phyloP scores from a whole-genome alignment of 2,888 invertebrate genomes.

The Meandrusa payeni region DNA sequence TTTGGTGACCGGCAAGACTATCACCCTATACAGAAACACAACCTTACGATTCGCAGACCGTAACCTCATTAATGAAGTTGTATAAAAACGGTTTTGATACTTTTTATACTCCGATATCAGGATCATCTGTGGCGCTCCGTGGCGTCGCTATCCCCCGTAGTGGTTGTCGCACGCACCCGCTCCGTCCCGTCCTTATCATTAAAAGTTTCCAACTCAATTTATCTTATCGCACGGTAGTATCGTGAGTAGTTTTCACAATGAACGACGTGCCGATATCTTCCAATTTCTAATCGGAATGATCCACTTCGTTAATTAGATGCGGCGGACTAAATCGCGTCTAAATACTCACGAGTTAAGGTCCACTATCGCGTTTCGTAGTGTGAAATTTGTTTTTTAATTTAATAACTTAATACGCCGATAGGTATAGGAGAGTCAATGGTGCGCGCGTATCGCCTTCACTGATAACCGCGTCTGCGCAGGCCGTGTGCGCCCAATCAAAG shows the following conservation, averaged over 20 bases:
- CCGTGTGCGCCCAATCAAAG: constrained; percentile 77
- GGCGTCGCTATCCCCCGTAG: neutral
- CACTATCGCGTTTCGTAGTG: constrained; percentile 36
- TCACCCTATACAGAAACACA: constrained; percentile 83
- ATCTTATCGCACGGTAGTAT: constrained; percentile 76
- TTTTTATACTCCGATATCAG: constrained; percentile 13
- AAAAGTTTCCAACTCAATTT: constrained; percentile 69
- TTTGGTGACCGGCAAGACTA: constrained; percentile 82
- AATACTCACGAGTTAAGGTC: constrained; percentile 39
- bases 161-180: constrained; percentile 39
- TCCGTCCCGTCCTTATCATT: constrained; percentile 67
- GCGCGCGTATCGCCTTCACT: constrained; percentile 62
- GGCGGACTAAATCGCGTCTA: constrained; percentile 40
- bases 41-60: too few relatives aligned
- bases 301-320: constrained; percentile 70
- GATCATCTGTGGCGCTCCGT: constrained; percentile 7
- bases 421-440: constrained; percentile 70
- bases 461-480: constrained; percentile 68
- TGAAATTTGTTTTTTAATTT: constrained; percentile 71
- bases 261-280: constrained; percentile 78
- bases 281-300: constrained; percentile 78
- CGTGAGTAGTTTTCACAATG: constrained; percentile 77
- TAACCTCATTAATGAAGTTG: too few relatives aligned
- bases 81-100: constrained; percentile 3
- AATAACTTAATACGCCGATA: constrained; percentile 76